Evolutionary conservation across 1,140 invertebrate species (phyloP), one percentile per base, ranked within the genome.

Genomic region (Lerema accius): DNA sequence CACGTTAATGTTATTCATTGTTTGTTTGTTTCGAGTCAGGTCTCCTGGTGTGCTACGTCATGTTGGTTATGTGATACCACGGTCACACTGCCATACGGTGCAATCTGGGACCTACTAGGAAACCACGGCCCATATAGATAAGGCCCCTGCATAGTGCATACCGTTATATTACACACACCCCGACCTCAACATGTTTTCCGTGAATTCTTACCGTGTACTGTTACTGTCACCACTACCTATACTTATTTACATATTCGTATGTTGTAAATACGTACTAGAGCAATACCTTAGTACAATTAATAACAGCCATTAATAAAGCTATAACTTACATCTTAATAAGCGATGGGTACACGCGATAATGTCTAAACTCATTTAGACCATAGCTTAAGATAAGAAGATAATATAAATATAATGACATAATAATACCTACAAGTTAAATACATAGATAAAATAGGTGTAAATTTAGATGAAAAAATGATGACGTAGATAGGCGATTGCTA

Each of bases 121-220:
- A 88, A 85, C 84, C 61, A 79, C 82, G 77, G 67, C 80, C 82
- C 68, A 86, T 60, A 82, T 90, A 88, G 87, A 90, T 90, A 87
- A 89, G 63, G 59, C 60, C 46, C 56, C 53, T 60, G 73, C 71
- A 74, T 51, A 65, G 46, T 67, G 68, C 75, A 74, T 73, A 80
- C 76, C n/a, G n/a, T n/a, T n/a, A n/a, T n/a, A 65, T 63, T 73
- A 73, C 76, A 70, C 73, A 64, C 59, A 72, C 40, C 60, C 51
- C 9, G 14, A 17, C 53, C 60, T 51, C 3, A 17, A 17, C 46
- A n/a, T 43, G 15, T 19, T 39, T 53, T 39, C 3, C 16, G 42
- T 10, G 26, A 15, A 23, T 64, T 64, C 49, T 49, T 48, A 23
- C 32, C 10, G 26, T 56, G 23, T 39, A 17, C 17, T 23, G 14